phyloP scores from a whole-genome alignment of 2,888 invertebrate genomes.

The Carcina quercana region DNA sequence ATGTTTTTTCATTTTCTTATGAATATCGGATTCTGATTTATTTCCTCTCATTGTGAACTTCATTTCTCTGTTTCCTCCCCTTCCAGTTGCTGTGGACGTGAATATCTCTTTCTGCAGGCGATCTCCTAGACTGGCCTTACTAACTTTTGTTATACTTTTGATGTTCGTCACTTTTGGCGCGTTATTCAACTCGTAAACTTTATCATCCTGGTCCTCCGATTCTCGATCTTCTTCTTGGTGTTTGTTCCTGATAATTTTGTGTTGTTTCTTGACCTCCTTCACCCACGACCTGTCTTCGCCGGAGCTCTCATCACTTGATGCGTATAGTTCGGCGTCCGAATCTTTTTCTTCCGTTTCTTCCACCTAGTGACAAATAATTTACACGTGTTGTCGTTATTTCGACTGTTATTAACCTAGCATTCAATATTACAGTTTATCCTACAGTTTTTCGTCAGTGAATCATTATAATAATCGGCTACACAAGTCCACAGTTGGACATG shows the following conservation, averaged over 20 bases:
- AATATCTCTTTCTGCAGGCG: slow-evolving; percentile 77
- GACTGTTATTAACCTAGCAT: no score
- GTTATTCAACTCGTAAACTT: slow-evolving; percentile 42
- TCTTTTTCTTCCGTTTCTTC: slow-evolving; percentile 55
- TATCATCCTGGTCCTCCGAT: slow-evolving; percentile 26
- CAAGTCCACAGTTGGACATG: no score
- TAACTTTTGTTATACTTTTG: slow-evolving; percentile 61
- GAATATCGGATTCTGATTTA: slow-evolving; percentile 67
- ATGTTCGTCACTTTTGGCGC: slow-evolving; percentile 70
- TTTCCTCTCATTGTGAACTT: slow-evolving; percentile 79
- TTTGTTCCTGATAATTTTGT: slow-evolving; percentile 74
- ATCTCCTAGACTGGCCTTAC: slow-evolving; percentile 82
- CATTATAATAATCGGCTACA: no score
- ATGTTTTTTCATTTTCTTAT: slow-evolving; percentile 78
- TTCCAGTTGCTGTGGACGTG: slow-evolving; percentile 60
- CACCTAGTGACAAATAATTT: slow-evolving; percentile 29
- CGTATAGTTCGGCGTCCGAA: slow-evolving; percentile 70
- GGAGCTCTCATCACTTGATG: slow-evolving; percentile 72
- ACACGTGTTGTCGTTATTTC: no score
- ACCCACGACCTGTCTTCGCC: slow-evolving; percentile 89
- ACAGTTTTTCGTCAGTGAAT: no score
- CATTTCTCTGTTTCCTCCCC: slow-evolving; percentile 86
- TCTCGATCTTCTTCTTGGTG: slow-evolving; percentile 37
- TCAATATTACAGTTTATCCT: no score
- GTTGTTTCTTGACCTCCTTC: slow-evolving; percentile 86